Percentiles rank a stretch among this genome's conserved stretches.
phyloP scores from a whole-genome alignment of 2,797 vertebrate genomes.

The Neosalanx taihuensis region DNA sequence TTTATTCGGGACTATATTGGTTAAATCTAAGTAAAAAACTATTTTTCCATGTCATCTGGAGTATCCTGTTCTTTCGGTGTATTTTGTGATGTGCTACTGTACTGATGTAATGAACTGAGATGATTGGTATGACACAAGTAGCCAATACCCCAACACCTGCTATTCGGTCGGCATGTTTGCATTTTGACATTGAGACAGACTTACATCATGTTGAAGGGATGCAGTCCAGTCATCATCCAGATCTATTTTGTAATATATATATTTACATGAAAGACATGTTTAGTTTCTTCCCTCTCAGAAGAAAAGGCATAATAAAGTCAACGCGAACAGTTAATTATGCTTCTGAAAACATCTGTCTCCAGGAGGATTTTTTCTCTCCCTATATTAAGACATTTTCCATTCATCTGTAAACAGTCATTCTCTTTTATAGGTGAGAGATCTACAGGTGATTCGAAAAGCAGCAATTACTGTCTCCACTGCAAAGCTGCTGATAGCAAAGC shows the following conservation, averaged over 20 bases:
- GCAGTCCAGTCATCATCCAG: background rate
- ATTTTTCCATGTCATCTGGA: conserved; percentile 11
- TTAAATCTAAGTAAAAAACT: background rate
- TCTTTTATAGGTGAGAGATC: conserved; percentile 18
- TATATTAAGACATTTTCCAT: background rate
- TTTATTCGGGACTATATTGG: conserved; percentile 9
- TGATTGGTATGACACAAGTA: background rate
- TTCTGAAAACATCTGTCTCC: background rate
- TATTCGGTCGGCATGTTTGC: conserved; percentile 33
- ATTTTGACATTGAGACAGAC: background rate
- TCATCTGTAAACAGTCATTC: background rate
- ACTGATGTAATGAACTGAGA: conserved; percentile 4
- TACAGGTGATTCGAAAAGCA: conserved; percentile 22
- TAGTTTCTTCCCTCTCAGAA: background rate
- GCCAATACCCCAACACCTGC: conserved; percentile 39
- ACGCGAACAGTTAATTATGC: background rate
- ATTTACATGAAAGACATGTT: background rate
- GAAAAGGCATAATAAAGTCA: background rate
- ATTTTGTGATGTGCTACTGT: conserved; percentile 10
- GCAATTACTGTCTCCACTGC: conserved; percentile 32
- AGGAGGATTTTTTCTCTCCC: no score
- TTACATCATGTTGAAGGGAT: background rate
- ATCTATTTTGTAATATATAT: background rate
- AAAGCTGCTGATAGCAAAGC: conserved; percentile 28
- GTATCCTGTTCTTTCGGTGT: background rate